Base-by-base conservation (phyloP, 2,113 vertebrate species). In the Plecturocebus donacophilus region DNA sequence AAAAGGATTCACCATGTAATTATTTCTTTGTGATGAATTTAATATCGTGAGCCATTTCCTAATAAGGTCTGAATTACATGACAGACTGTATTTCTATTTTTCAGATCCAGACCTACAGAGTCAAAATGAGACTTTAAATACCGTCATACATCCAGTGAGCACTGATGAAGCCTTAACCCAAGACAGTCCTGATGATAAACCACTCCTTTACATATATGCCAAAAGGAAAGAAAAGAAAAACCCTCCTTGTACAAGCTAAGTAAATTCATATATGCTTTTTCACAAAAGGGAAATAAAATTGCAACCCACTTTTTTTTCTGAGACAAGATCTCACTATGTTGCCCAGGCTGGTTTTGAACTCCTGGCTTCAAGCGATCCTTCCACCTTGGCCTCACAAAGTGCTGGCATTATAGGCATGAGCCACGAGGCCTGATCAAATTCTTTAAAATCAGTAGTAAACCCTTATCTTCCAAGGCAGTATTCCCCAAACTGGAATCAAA, bases 1-100 rank as follows among this genome's bases (percentile, higher is more conserved):
- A 32, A 86, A 92, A 49, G 25, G 75, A 81, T 93, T 91, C 25
- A 91, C 30, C 45, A 52, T 20, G 61, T 49, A 47, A 91, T 68
- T 86, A 80, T 35, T 93, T 95, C 77, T 94, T 61, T 86, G 30
- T 32, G 58, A 96, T 58, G 32, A 77, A 95, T 58, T 85, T 71
- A 90, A 52, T 61, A 58, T 6, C n/a, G 6, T 66, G 30, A 68
- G 32, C 8, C 12, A 89, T 35, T 94, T 96, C 89, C 64, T 82
- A 94, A 52, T 47, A 77, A 64, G 52, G 52, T n/a, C 2, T 38
- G 30, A 83, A 68, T 86, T 95, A 73, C 6, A 49, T 1, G 6
- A 90, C 16, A 47, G 7, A 64, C 61, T 64, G 30, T 64, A 64
- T 68, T 68, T 68, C 32, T 68, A 68, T n/a, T 68, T 68, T 68